phyloP scores from a whole-genome alignment of 2,113 vertebrate species.

The Electrona antarctica region DNA sequence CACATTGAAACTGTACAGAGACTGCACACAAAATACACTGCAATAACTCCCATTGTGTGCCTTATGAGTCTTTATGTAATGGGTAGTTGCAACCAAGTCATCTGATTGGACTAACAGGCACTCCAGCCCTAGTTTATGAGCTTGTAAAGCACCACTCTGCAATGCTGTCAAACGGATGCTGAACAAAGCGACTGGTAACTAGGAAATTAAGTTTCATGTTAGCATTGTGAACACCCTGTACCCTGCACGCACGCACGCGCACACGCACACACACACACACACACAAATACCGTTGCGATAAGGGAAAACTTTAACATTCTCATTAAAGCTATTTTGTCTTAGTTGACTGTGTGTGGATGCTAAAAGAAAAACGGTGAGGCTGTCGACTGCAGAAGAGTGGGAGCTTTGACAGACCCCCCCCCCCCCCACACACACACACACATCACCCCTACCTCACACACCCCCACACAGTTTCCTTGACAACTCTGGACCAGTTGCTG shows the following conservation, averaged over 20 bases:
- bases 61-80: constrained; percentile 15
- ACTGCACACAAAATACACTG: background rate
- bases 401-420: constrained; percentile 43
- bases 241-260: too few relatives aligned
- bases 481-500: constrained; percentile 62
- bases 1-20: background rate
- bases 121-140: constrained; percentile 10
- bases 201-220: constrained; percentile 5
- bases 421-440: background rate
- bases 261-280: too few relatives aligned
- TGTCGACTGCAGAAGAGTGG: constrained; percentile 52
- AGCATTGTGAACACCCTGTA: background rate
- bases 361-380: constrained; percentile 41
- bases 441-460: background rate
- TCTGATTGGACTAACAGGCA: background rate
- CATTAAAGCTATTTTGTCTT: constrained; percentile 21
- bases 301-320: constrained; percentile 29
- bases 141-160: background rate
- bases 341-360: constrained; percentile 16
- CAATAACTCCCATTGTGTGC: constrained; percentile 5
- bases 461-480: constrained; percentile 67
- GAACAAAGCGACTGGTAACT: constrained; percentile 1
- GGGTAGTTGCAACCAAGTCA: background rate
- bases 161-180: background rate
- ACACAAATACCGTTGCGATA: background rate